Evolutionary conservation across 2,888 invertebrate genomes (phyloP).

Genomic region (Erebia ligea): DNA sequence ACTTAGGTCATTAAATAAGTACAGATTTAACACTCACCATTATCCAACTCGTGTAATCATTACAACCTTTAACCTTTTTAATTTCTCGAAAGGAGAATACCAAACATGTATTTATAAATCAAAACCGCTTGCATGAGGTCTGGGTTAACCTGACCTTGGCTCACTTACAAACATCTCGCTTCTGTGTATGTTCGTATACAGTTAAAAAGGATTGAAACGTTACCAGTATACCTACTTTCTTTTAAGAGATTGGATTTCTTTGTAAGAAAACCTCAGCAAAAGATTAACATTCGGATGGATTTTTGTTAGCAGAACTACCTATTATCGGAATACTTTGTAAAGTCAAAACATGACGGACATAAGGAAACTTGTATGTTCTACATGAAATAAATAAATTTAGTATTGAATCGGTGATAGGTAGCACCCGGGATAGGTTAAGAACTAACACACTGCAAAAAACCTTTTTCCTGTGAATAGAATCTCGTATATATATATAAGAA

Average conservation of each 20-base stretch:
- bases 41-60: not conserved
- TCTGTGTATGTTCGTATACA: constrained; percentile 28
- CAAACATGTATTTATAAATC: not conserved
- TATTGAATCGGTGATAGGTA: too few species aligned
- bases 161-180: constrained; percentile 34
- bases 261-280: not conserved
- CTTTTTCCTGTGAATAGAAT: too few species aligned
- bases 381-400: too few species aligned
- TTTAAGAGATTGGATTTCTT: not conserved
- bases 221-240: constrained; percentile 4
- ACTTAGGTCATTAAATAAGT: not conserved
- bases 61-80: constrained; percentile 32
- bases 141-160: constrained; percentile 37
- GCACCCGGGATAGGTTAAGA: too few species aligned
- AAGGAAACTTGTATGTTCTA: too few species aligned
- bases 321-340: too few species aligned
- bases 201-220: constrained; percentile 4
- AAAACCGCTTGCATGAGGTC: constrained; percentile 24
- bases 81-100: constrained; percentile 14
- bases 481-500: too few species aligned
- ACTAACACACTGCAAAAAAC: too few species aligned
- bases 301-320: too few species aligned
- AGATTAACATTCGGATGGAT: too few species aligned
- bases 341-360: too few species aligned
- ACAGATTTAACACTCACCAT: not conserved